These are phyloP conservation scores for Parauchenoglanis ngamensis DNA, from an alignment of 2,797 vertebrate species.

Conservation along the genomic window DNA sequence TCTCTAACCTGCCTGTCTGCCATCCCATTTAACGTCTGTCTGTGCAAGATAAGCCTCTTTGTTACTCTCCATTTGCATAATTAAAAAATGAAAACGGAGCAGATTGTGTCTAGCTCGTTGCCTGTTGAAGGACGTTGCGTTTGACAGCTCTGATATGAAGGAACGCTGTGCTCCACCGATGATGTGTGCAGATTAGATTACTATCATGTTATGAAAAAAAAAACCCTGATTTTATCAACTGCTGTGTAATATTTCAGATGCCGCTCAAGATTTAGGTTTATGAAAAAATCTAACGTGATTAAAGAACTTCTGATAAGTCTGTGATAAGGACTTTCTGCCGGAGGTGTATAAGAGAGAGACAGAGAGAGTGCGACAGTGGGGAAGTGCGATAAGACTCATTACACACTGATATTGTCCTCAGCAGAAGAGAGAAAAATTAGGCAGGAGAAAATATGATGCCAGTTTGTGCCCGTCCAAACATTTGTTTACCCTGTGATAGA, in stretches of 20 bases:
- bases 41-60: constrained; percentile 67
- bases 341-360: neutral
- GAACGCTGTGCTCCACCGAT: constrained; percentile 3
- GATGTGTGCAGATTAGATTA: constrained; percentile 20
- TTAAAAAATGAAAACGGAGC: constrained; percentile 58
- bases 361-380: too few species aligned
- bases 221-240: constrained; percentile 9
- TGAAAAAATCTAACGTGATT: neutral
- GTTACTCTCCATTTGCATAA: constrained; percentile 61
- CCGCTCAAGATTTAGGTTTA: neutral
- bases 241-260: constrained; percentile 4
- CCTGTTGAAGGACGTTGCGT: constrained; percentile 1
- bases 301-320: neutral
- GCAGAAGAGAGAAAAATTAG: neutral
- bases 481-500: constrained; percentile 6
- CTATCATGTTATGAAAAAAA: constrained; percentile 1
- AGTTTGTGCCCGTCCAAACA: neutral
- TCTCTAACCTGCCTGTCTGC: neutral
- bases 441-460: neutral
- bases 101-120: constrained; percentile 36
- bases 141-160: constrained; percentile 24
- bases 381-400: neutral
- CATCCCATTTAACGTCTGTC: constrained; percentile 51
- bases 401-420: constrained; percentile 8
- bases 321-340: neutral